Evolutionary conservation across 2,113 vertebrate species (phyloP), one percentile per base, ranked within the genome.

Genomic region (Pseudorhombus dupliciocellatus): DNA sequence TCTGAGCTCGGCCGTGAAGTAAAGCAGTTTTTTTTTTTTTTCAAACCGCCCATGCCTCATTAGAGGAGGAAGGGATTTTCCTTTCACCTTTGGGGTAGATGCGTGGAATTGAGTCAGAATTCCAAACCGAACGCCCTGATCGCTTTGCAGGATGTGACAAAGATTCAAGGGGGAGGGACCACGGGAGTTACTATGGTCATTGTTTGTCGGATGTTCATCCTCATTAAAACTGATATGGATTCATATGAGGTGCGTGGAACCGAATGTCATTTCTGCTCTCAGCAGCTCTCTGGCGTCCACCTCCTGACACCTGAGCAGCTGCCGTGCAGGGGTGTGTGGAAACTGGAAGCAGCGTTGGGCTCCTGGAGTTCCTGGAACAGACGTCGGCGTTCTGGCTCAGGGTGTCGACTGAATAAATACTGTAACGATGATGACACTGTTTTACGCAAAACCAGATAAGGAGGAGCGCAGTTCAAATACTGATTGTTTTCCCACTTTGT

Each of bases 31-130:
- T 4, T 62, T 25, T 66, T 70, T 26, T 4, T 58, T 25, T 66
- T 73, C 65, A 22, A 71, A 64, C 54, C 54, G 14, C 82, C 76
- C 80, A 82, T 62, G 48, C 72, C 30, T 81, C 62, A 60, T 63
- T 66, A 59, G 44, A 3, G 7, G 68, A 31, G 70, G 7, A 63
- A 16, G 52, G 54, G 77, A 64, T 82, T 84, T 85, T 73, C 69
- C 57, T 71, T 31, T 48, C 55, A 7, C 71, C 66, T 80, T 60
- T 54, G 84, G 73, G 75, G 71, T 20, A 22, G 53, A 75, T 65
- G 3, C 57, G 51, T 71, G 28, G 60, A 66, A 71, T 50, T 31
- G n/a, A 15, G 20, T 50, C 37, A 15, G 28, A 60, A 31, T 53
- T 77, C 40, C 60, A 16, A 25, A 15, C 26, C 52, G 20, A 75